These are phyloP conservation scores for Drosophila rufa DNA, from an alignment of 1,140 invertebrate species.

Conservation along the genomic window DNA sequence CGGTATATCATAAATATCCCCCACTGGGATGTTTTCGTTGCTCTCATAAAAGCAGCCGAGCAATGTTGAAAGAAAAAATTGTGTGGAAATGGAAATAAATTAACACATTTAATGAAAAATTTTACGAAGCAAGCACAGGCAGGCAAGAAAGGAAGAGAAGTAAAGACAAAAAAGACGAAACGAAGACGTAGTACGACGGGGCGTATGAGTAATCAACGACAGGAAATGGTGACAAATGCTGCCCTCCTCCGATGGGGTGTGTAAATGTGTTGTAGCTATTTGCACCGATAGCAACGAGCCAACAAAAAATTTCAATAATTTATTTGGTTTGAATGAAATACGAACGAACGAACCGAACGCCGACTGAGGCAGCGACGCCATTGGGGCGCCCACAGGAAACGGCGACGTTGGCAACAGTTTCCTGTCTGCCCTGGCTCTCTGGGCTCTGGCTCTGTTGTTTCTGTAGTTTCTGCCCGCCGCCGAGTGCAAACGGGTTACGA, in stretches of 20 bases:
- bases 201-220: slow-evolving; percentile 82
- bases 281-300: slow-evolving; percentile 82
- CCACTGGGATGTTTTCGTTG: slow-evolving; percentile 45
- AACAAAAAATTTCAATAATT: slow-evolving; percentile 81
- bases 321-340: slow-evolving; percentile 83
- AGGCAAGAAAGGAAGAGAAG: slow-evolving; percentile 18
- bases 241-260: slow-evolving; percentile 35
- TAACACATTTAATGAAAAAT: slow-evolving; percentile 82
- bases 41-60: slow-evolving; percentile 49
- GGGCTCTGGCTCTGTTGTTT: slow-evolving; percentile 32
- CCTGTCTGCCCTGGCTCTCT: slow-evolving; percentile 39
- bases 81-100: slow-evolving; percentile 81
- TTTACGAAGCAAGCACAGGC: slow-evolving; percentile 34
- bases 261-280: slow-evolving; percentile 81
- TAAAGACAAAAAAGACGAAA: slow-evolving; percentile 16
- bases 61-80: slow-evolving; percentile 61
- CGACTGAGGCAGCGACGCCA: slow-evolving; percentile 47
- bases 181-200: slow-evolving; percentile 63
- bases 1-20: slow-evolving; percentile 51
- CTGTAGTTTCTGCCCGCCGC: slow-evolving; percentile 31
- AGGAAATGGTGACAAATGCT: slow-evolving; percentile 81
- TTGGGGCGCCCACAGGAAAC: slow-evolving; percentile 82
- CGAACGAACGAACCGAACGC: slow-evolving; percentile 44
- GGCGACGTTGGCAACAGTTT: slow-evolving; percentile 79
- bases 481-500: slow-evolving; percentile 80